Percentiles rank a stretch among this genome's conserved stretches.
phyloP scores from a whole-genome alignment of 1,140 invertebrate genomes.

The Brachionus paranguensis region DNA sequence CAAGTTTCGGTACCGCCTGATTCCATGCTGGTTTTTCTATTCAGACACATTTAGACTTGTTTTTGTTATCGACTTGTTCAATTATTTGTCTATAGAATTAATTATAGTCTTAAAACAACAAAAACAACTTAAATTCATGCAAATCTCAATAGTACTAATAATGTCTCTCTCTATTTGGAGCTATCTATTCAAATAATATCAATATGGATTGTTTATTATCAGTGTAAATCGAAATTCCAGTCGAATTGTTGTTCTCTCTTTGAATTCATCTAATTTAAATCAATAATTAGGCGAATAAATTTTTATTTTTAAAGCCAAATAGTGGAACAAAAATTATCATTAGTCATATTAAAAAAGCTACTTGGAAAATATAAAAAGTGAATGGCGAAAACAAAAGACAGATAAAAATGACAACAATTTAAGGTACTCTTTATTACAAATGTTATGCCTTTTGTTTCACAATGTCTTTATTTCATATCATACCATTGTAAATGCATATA shows the following conservation, averaged over 20 bases:
- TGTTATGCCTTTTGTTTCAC: not conserved
- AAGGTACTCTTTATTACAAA: not conserved
- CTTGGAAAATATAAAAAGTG: not conserved
- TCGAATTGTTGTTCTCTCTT: not conserved
- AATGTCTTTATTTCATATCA: not conserved
- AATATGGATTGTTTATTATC: constrained; percentile 26
- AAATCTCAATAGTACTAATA: constrained; percentile 11
- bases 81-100: constrained; percentile 34
- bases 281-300: constrained; percentile 29
- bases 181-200: constrained; percentile 23
- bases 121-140: not conserved
- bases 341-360: not conserved
- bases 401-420: not conserved
- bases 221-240: not conserved
- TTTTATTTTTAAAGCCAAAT: not conserved
- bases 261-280: constrained; percentile 18
- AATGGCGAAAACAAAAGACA: not conserved
- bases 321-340: not conserved
- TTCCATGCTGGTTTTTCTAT: constrained; percentile 20
- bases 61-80: constrained; percentile 1
- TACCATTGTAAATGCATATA: not conserved
- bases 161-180: constrained; percentile 22
- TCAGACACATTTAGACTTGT: not conserved
- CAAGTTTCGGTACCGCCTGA: not conserved
- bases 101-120: constrained; percentile 4